Evolutionary conservation across 1,140 invertebrate genomes (phyloP).

Genomic region (Drosophila virilis): DNA sequence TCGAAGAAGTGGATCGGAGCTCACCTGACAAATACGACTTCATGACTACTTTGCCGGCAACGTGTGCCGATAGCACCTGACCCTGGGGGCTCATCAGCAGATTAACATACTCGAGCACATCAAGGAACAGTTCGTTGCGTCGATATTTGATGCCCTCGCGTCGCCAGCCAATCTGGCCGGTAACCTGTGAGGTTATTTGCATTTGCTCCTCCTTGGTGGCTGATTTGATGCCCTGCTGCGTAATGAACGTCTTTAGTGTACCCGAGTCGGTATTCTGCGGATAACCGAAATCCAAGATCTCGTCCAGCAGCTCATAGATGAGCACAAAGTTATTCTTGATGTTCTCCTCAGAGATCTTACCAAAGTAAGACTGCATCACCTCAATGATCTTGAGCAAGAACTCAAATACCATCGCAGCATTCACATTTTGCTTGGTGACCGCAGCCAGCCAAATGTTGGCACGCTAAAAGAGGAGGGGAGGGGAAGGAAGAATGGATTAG

Average conservation of each 20-base stretch:
- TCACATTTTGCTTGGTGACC: conserved; percentile 99
- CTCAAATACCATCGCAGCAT: conserved; percentile 99
- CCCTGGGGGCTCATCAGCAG: conserved; percentile 99
- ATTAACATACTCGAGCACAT: conserved; percentile 99
- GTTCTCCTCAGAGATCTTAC: conserved; percentile 99
- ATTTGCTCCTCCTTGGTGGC: conserved; percentile 99
- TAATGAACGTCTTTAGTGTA: conserved; percentile 99
- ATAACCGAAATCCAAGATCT: conserved; percentile 99
- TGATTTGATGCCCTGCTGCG: conserved; percentile 99
- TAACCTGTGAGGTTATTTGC: conserved; percentile 99
- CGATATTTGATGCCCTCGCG: conserved; percentile 99
- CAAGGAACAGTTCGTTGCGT: conserved; percentile 99
- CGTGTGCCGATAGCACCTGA: conserved; percentile 99
- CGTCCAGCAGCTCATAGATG: conserved; percentile 99
- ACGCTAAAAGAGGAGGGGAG: conserved; percentile 85
- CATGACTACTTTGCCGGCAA: conserved; percentile 99
- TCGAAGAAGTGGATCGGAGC: background rate
- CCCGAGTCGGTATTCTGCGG: conserved; percentile 99
- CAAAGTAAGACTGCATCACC: conserved; percentile 99
- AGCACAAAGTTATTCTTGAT: conserved; percentile 99
- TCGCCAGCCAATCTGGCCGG: conserved; percentile 99
- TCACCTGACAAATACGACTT: conserved; percentile 97
- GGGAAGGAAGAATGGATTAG: background rate
- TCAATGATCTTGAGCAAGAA: conserved; percentile 99
- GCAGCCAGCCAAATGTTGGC: conserved; percentile 99